These are phyloP conservation scores for Peromyscus californicus DNA, from an alignment of 2,113 vertebrate species.

Conservation along the genomic window DNA sequence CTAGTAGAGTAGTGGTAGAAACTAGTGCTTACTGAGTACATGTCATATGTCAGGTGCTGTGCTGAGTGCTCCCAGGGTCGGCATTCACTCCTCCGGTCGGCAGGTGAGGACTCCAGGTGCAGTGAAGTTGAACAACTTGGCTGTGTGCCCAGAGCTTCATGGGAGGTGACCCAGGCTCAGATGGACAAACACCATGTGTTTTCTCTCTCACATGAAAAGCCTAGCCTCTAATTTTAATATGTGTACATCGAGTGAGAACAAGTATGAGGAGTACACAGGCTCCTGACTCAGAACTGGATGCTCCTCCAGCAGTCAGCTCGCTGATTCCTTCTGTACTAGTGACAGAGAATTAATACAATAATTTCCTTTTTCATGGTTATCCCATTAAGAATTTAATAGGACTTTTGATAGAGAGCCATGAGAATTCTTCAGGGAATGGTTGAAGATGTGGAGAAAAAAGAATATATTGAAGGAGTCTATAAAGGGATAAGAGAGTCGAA, in stretches of 20 bases:
- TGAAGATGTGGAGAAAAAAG: slow-evolving; percentile 52
- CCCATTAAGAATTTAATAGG: slow-evolving; percentile 79
- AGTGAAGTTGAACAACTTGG: neutral
- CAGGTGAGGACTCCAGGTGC: neutral
- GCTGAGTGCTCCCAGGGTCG: neutral
- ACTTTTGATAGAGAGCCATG: slow-evolving; percentile 69
- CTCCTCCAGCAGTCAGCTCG: neutral
- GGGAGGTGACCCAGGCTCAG: neutral
- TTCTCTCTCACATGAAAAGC: neutral
- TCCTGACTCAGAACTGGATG: neutral
- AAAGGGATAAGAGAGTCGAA: slow-evolving; percentile 44
- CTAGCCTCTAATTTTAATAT: neutral
- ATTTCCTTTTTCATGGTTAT: slow-evolving; percentile 72
- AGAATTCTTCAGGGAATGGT: slow-evolving; percentile 70
- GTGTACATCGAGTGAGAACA: neutral
- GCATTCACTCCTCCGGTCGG: neutral
- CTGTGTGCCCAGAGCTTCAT: neutral
- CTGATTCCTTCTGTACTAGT: neutral
- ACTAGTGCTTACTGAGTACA: neutral
- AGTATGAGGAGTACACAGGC: too few relatives aligned
- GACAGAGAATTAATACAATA: slow-evolving; percentile 72
- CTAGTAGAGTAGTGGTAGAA: neutral
- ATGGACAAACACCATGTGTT: neutral
- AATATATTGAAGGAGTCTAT: slow-evolving; percentile 42
- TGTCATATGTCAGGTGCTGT: neutral